Conservation (phyloP, 2,113 vertebrate genomes). For the Tragulus kanchil region DNA sequence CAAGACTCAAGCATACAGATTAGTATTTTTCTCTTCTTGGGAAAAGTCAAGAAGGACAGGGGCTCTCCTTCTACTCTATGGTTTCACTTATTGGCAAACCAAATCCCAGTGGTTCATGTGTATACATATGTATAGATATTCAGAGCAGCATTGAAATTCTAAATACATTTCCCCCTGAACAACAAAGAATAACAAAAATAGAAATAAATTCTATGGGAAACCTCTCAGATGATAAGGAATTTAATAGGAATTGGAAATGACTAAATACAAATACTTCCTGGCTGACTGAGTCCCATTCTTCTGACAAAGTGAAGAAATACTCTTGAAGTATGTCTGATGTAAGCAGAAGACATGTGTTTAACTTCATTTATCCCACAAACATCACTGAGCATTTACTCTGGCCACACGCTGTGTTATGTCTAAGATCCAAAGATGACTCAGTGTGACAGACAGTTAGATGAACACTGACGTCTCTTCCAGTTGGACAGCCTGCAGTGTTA, state of each 20-base stretch:
- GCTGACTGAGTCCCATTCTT: conserved; percentile 43
- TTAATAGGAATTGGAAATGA: conserved; percentile 55
- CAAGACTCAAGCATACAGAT: background rate
- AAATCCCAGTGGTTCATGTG: background rate
- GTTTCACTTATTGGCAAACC: conserved; percentile 45
- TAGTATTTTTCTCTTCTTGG: background rate
- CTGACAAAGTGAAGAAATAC: conserved; percentile 16
- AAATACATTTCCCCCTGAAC: conserved; percentile 60
- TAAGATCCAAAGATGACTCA: conserved; percentile 26
- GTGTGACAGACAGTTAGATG: background rate
- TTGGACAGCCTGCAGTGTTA: background rate
- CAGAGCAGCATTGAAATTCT: conserved; percentile 76
- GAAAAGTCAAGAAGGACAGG: background rate
- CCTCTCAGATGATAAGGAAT: conserved; percentile 18
- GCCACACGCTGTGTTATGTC: background rate
- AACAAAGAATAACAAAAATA: conserved; percentile 51
- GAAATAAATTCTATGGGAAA: conserved; percentile 68
- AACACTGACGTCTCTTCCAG: background rate
- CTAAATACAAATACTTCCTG: conserved; percentile 65
- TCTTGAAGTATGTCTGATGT: conserved; percentile 32
- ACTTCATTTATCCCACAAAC: background rate
- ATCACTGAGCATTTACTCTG: background rate
- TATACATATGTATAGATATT: background rate
- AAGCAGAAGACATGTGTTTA: conserved; percentile 7
- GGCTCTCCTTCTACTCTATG: background rate